Conservation (phyloP, 2,888 invertebrate genomes). For the Ceratothoa steindachneri region DNA sequence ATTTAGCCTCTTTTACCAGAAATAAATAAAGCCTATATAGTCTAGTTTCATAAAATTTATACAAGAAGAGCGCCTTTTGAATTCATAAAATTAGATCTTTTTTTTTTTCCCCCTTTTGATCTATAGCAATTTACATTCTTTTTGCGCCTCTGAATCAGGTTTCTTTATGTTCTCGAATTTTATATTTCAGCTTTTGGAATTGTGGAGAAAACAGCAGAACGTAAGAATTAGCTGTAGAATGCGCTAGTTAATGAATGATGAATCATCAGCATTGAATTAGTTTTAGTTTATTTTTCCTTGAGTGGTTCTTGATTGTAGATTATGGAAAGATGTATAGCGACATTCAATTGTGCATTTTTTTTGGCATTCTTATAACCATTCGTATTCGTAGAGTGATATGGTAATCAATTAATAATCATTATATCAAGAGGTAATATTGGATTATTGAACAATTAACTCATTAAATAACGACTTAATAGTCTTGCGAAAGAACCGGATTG, state of each 20-base stretch:
- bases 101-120: too few species aligned
- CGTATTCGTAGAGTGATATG: neutral
- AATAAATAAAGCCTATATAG: too few species aligned
- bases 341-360: neutral
- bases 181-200: neutral
- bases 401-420: neutral
- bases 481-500: too few species aligned
- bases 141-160: too few species aligned
- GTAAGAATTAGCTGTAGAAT: constrained; percentile 3
- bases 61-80: too few species aligned
- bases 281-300: constrained; percentile 7
- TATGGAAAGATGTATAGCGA: neutral
- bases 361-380: neutral
- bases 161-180: neutral
- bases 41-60: too few species aligned
- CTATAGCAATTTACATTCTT: too few species aligned
- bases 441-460: neutral
- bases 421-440: neutral
- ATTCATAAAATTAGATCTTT: too few species aligned
- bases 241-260: neutral
- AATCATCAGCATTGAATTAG: constrained; percentile 7
- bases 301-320: neutral
- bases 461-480: too few species aligned
- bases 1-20: too few species aligned
- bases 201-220: constrained; percentile 12